phyloP scores from a whole-genome alignment of 2,888 invertebrate species.

The Cheilosia pagana region DNA sequence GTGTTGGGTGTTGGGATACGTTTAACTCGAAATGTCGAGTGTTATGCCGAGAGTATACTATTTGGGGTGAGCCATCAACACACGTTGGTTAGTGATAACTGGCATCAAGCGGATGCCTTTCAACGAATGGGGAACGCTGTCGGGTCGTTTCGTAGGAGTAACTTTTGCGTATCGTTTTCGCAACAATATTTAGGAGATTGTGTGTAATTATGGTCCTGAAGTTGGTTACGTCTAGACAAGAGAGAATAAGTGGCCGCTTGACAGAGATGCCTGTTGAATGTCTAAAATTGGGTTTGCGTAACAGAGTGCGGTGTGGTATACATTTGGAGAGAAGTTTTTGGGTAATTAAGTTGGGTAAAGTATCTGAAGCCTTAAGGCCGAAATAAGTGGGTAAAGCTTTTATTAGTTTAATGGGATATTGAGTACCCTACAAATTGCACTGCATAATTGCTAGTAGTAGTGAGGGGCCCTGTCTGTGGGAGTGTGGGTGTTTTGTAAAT shows the following conservation, averaged over 20 bases:
- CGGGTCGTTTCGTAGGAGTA: slow-evolving; percentile 16
- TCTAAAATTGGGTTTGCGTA: slow-evolving; percentile 24
- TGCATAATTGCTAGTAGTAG: too few relatives aligned
- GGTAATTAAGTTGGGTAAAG: slow-evolving; percentile 6
- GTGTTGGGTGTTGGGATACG: slow-evolving; percentile 5
- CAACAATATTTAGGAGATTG: slow-evolving; percentile 51
- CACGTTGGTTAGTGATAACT: slow-evolving; percentile 39
- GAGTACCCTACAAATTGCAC: too few relatives aligned
- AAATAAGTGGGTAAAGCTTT: background rate
- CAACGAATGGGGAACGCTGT: slow-evolving; percentile 35
- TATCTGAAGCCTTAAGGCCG: background rate
- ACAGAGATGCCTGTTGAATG: slow-evolving; percentile 47
- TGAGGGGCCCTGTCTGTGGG: too few relatives aligned
- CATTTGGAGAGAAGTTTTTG: slow-evolving; percentile 8
- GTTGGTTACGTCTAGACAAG: slow-evolving; percentile 44
- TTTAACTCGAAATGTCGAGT: slow-evolving; percentile 28
- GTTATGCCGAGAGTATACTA: slow-evolving; percentile 31
- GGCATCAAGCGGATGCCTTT: slow-evolving; percentile 57
- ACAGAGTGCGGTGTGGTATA: background rate
- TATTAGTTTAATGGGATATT: background rate
- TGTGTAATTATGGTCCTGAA: slow-evolving; percentile 39
- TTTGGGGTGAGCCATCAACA: slow-evolving; percentile 50
- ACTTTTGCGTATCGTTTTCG: slow-evolving; percentile 43
- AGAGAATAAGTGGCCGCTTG: slow-evolving; percentile 41
- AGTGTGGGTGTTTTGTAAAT: too few relatives aligned